Percentiles rank a stretch among this genome's conserved stretches.
These are phyloP conservation scores for Misgurnus mizolepis DNA, from an alignment of 2,113 vertebrate genomes.

Conservation along the genomic window DNA sequence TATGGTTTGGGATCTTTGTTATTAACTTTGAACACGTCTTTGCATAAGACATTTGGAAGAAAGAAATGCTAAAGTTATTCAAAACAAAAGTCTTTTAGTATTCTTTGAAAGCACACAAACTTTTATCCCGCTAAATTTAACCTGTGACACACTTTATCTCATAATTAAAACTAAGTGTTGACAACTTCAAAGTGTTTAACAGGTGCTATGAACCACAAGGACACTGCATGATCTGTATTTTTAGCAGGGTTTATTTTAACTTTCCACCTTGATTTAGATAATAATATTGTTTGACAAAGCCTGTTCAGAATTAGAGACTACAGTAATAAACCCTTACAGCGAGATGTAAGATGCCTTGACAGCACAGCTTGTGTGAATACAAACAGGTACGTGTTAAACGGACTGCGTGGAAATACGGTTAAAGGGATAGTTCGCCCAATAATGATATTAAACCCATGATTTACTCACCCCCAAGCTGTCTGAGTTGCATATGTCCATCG, in stretches of 20 bases:
- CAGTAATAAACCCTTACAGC: no score
- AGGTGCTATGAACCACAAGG: not conserved
- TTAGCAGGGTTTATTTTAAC: not conserved
- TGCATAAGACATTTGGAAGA: not conserved
- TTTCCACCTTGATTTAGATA: not conserved
- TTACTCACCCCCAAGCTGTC: no score
- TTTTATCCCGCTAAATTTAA: not conserved
- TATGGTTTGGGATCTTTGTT: conserved; percentile 41
- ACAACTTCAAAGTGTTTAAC: not conserved
- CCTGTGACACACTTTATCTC: not conserved
- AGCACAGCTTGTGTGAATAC: not conserved
- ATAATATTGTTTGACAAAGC: no score
- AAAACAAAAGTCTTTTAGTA: not conserved
- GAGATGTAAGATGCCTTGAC: not conserved
- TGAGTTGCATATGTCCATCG: no score
- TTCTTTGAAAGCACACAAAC: not conserved
- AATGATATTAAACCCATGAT: no score
- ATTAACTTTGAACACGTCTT: conserved; percentile 20
- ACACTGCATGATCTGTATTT: not conserved
- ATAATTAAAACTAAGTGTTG: not conserved
- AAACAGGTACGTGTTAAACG: not conserved
- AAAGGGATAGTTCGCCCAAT: not conserved
- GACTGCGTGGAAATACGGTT: not conserved
- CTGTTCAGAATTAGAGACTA: not conserved
- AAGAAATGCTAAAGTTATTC: not conserved